A percentile compares a stretch with the other conserved stretches of the same genome.
phyloP scores from a whole-genome alignment of 2,888 invertebrate species.

The Pseudococcus jackbeardsleyi region DNA sequence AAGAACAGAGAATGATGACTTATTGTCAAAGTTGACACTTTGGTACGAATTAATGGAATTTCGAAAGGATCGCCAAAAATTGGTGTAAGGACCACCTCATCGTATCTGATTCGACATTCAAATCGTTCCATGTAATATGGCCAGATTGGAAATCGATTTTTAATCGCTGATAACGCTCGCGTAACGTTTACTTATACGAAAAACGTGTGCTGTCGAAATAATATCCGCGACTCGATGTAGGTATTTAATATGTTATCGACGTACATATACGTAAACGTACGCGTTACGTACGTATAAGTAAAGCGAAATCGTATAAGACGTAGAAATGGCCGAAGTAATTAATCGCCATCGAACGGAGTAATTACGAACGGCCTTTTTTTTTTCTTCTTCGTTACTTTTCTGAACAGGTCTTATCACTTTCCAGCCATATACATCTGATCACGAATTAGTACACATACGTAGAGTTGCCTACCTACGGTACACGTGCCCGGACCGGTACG shows the following conservation, averaged over 20 bases:
- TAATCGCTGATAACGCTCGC: background rate
- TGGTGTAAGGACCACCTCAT: background rate
- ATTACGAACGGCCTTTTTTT: background rate
- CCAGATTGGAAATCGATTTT: conserved; percentile 11
- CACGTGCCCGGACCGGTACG: background rate
- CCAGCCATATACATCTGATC: background rate
- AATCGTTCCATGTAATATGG: background rate
- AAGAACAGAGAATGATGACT: too few species aligned
- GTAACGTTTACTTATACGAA: background rate
- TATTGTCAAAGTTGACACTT: too few species aligned
- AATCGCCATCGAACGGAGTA: background rate
- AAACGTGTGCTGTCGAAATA: conserved; percentile 1
- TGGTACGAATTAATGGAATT: too few species aligned
- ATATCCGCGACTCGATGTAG: background rate
- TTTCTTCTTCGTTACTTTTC: background rate
- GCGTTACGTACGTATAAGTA: background rate
- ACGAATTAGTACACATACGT: background rate
- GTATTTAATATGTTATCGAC: background rate
- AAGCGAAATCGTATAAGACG: background rate
- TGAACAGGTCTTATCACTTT: conserved; percentile 9
- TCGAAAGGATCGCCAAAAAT: background rate
- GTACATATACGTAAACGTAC: background rate
- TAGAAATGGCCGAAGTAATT: background rate
- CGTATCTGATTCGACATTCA: background rate
- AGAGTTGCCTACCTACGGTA: background rate